These are phyloP conservation scores for Apis cerana DNA, from an alignment of 1,140 invertebrate genomes.

Conservation along the genomic window DNA sequence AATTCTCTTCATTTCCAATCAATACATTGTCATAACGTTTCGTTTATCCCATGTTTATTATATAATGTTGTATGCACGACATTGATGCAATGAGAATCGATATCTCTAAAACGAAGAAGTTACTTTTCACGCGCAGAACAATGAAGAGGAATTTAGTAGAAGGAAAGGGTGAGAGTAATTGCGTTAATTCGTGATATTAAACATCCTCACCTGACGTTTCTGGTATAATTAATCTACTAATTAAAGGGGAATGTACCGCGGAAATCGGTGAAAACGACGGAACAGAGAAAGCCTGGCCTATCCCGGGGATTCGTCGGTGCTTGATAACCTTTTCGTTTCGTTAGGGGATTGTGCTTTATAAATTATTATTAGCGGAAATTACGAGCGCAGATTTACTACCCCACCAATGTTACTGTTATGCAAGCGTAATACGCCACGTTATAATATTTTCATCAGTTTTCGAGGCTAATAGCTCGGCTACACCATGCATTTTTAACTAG, in stretches of 20 bases:
- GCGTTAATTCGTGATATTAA: slow-evolving; percentile 51
- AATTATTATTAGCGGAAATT: slow-evolving; percentile 65
- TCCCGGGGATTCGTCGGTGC: slow-evolving; percentile 31
- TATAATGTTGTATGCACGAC: too few species aligned
- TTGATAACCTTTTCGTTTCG: slow-evolving; percentile 53
- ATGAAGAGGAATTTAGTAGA: neutral
- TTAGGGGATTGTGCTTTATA: slow-evolving; percentile 46
- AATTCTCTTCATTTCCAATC: too few species aligned
- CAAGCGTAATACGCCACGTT: slow-evolving; percentile 47
- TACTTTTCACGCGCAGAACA: slow-evolving; percentile 9
- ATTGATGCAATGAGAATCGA: slow-evolving; percentile 41
- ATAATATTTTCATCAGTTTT: slow-evolving; percentile 52
- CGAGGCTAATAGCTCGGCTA: slow-evolving; percentile 6
- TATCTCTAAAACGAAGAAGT: slow-evolving; percentile 18
- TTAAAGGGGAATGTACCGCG: slow-evolving; percentile 55
- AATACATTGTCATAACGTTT: too few species aligned
- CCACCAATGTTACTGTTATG: slow-evolving; percentile 32
- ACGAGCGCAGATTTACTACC: slow-evolving; percentile 34
- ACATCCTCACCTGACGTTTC: slow-evolving; percentile 55
- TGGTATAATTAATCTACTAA: slow-evolving; percentile 71
- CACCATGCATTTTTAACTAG: slow-evolving; percentile 7
- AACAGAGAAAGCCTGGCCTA: slow-evolving; percentile 28
- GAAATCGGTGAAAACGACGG: slow-evolving; percentile 58
- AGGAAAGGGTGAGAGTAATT: slow-evolving; percentile 32
- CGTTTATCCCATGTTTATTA: too few species aligned